A percentile compares a stretch with the other conserved stretches of the same genome.
These are phyloP conservation scores for Dascyllus trimaculatus DNA, from an alignment of 2,113 vertebrate genomes.

Conservation along the genomic window DNA sequence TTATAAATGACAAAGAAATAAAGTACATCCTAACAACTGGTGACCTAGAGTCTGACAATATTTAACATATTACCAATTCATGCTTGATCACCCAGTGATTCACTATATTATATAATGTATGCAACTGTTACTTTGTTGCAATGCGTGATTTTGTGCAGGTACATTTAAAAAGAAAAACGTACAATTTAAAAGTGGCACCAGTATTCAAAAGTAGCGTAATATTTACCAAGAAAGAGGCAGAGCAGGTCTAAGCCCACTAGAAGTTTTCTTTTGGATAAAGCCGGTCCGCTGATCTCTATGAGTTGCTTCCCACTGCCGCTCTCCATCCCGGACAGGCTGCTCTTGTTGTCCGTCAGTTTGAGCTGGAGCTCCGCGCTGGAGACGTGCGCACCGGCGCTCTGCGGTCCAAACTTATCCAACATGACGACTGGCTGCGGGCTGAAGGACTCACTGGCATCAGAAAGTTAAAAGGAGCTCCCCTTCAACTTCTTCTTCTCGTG, in stretches of 20 bases:
- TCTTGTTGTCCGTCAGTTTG: conserved; percentile 59
- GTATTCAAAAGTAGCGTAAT: background rate
- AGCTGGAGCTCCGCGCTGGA: conserved; percentile 64
- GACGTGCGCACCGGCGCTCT: conserved; percentile 19
- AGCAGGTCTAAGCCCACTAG: conserved; percentile 76
- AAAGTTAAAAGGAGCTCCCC: conserved; percentile 13
- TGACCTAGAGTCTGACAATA: too few species aligned
- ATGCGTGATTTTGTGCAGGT: too few species aligned
- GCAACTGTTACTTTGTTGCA: too few species aligned
- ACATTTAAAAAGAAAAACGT: too few species aligned
- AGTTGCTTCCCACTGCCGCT: conserved; percentile 54
- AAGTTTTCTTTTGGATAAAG: conserved; percentile 73
- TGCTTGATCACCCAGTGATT: too few species aligned
- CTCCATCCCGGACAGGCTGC: conserved; percentile 57
- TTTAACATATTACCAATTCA: too few species aligned
- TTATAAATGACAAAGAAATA: too few species aligned
- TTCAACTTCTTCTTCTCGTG: background rate
- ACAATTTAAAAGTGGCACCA: too few species aligned
- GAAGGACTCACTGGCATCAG: conserved; percentile 30
- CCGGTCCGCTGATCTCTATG: conserved; percentile 46
- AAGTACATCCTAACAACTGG: too few species aligned
- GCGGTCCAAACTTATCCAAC: conserved; percentile 62
- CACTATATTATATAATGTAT: too few species aligned
- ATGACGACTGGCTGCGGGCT: conserved; percentile 32
- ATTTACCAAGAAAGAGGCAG: conserved; percentile 78